A percentile compares a stretch with the other conserved stretches of the same genome.
Conservation (phyloP, 2,113 vertebrate genomes). For the Forbesichthys agassizii region DNA sequence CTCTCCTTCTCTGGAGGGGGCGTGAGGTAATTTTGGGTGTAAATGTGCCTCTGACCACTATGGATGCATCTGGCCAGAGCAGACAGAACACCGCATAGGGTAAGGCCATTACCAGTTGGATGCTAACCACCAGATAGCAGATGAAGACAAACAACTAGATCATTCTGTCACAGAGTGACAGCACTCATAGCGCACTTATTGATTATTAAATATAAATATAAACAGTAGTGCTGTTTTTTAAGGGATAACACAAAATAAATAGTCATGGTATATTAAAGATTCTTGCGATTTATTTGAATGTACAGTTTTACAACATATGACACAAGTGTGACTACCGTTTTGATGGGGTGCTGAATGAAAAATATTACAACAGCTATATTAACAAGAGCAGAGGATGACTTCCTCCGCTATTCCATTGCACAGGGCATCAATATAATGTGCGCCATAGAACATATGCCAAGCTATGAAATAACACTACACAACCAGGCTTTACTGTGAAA, state of each 20-base stretch:
- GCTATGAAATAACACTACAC: slow-evolving; percentile 71
- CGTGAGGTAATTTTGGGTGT: slow-evolving; percentile 70
- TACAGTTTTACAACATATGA: slow-evolving; percentile 94
- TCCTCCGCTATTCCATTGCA: slow-evolving; percentile 59
- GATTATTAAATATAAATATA: slow-evolving; percentile 9
- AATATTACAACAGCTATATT: slow-evolving; percentile 81
- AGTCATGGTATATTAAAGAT: slow-evolving; percentile 62
- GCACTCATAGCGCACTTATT: slow-evolving; percentile 36
- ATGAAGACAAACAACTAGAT: slow-evolving; percentile 64
- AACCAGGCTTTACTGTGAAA: slow-evolving; percentile 63
- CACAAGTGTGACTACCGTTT: slow-evolving; percentile 68
- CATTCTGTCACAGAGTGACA: slow-evolving; percentile 53
- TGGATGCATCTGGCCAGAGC: slow-evolving; percentile 73
- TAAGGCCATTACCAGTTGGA: slow-evolving; percentile 60
- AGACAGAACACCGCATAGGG: slow-evolving; percentile 51
- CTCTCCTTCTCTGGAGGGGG: slow-evolving; percentile 65
- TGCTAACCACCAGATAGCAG: slow-evolving; percentile 42
- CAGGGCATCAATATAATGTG: slow-evolving; percentile 67
- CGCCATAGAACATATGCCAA: slow-evolving; percentile 66
- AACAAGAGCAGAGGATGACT: slow-evolving; percentile 61
- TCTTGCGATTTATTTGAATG: slow-evolving; percentile 79
- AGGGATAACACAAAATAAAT: slow-evolving; percentile 31
- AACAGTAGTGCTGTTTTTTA: neutral
- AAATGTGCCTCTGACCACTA: slow-evolving; percentile 73
- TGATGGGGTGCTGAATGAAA: slow-evolving; percentile 60